Evolutionary conservation across 2,888 invertebrate genomes (phyloP).

Genomic region (Callinectes sapidus): DNA sequence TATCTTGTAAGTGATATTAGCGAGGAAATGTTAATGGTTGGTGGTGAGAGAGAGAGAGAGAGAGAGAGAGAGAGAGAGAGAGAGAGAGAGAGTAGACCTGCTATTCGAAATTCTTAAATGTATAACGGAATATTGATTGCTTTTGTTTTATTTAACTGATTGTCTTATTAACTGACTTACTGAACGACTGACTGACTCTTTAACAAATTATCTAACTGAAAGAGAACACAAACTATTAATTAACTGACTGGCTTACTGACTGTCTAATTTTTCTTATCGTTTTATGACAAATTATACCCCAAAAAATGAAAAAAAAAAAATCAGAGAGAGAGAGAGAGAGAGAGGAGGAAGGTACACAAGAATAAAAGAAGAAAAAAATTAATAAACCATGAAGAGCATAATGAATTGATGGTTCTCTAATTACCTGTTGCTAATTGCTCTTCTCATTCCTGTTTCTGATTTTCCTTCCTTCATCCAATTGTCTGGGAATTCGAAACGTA

Average conservation of each 20-base stretch:
- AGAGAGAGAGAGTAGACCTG: slow-evolving; percentile 25
- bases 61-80: slow-evolving; percentile 25
- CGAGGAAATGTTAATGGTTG: background rate
- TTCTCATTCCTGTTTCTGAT: background rate
- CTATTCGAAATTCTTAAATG: too few relatives aligned
- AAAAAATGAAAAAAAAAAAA: background rate
- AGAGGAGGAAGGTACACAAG: background rate
- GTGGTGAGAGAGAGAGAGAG: slow-evolving; percentile 14
- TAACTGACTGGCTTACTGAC: too few relatives aligned
- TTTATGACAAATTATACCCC: too few relatives aligned
- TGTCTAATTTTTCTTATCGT: too few relatives aligned
- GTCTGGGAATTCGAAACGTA: background rate
- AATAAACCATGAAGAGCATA: background rate
- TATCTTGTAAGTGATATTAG: background rate
- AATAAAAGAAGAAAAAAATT: background rate
- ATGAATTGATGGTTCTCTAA: background rate
- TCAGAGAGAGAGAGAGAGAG: slow-evolving; percentile 13
- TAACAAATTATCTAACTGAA: background rate
- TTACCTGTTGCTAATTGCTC: background rate
- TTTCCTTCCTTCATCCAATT: background rate
- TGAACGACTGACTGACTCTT: too few relatives aligned
- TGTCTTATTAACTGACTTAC: too few relatives aligned
- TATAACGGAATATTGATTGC: too few relatives aligned
- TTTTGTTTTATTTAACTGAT: too few relatives aligned
- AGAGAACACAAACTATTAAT: background rate